Evolutionary conservation across 23 tunicate species (phyloP), one percentile per base, ranked within the genome.

Genomic region (Clavelina lepadiformis): DNA sequence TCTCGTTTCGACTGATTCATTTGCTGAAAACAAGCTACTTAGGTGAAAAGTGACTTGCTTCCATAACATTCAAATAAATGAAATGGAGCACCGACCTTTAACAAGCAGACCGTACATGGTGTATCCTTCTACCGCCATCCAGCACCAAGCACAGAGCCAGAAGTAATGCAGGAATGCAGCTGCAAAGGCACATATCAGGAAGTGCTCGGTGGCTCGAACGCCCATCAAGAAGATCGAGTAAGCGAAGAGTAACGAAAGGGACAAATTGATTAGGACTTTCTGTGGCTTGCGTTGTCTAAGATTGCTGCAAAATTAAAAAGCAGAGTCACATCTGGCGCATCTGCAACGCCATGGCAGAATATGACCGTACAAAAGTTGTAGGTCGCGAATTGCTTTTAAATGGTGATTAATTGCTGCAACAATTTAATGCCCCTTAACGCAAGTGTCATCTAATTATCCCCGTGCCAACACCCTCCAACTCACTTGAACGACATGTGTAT

Each of bases 111-210:
- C 24, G 47, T 69, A 51, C 75, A 69, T 69, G 2, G 75, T 69
- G 75, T 69, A 54, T 47, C 75, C 62, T 62, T 69, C 75, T 53
- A 69, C 75, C 51, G 75, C 61, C 75, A 69, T 69, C 75, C 75
- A 69, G 75, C 75, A 69, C 75, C 75, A 69, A 6, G 61, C 62
- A 30, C 61, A 29, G 5, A 69, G 75, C 75, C 75, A 69, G 62
- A 47, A 69, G 47, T 51, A 69, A 34, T 69, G 75, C 31, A 69
- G 75, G 62, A 54, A 27, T 27, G 57, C 51, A 13, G 75, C 33
- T 31, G 53, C 46, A 31, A 34, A 21, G 2, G 47, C 62, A 35
- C 75, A 69, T 23, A 20, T 28, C 24, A 53, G 21, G 62, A 27
- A 69, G 27, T 19, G 26, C 20, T 69, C 22, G 5, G 75, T 69